phyloP scores from a whole-genome alignment of 2,888 invertebrate species.

The Rhogogaster chlorosoma region DNA sequence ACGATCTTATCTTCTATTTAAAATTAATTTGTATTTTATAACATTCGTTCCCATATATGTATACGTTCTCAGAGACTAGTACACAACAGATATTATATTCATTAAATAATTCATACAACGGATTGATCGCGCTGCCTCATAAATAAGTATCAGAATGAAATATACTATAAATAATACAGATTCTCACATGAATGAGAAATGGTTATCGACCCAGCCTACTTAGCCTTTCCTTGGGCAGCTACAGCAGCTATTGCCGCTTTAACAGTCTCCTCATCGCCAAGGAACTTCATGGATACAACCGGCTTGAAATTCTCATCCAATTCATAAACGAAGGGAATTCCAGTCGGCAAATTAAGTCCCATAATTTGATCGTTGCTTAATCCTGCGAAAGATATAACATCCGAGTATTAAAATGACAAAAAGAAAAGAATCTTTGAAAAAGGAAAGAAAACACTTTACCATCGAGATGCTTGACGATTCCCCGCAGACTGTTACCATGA shows the following conservation, averaged over 20 bases:
- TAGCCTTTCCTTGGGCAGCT: constrained; percentile 82
- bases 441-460: constrained; percentile 78
- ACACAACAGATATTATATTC: background rate
- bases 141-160: constrained; percentile 37
- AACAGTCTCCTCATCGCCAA: constrained; percentile 83
- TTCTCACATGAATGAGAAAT: constrained; percentile 6
- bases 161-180: constrained; percentile 32
- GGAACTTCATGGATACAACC: constrained; percentile 81
- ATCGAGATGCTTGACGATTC: constrained; percentile 92
- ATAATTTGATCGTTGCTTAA: constrained; percentile 82
- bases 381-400: constrained; percentile 68
- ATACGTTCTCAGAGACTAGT: constrained; percentile 46
- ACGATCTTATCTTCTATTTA: background rate
- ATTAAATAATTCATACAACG: constrained; percentile 42
- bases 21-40: constrained; percentile 8
- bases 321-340: constrained; percentile 83
- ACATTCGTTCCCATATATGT: constrained; percentile 41
- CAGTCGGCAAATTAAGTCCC: constrained; percentile 83
- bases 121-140: background rate
- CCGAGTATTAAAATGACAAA: constrained; percentile 7
- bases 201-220: constrained; percentile 69
- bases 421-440: background rate
- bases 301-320: constrained; percentile 81
- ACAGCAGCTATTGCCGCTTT: constrained; percentile 82
- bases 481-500: constrained; percentile 92